A percentile compares a stretch with the other conserved stretches of the same genome.
Evolutionary conservation across 2,113 vertebrate genomes (phyloP).

Genomic region (Agapornis roseicollis): DNA sequence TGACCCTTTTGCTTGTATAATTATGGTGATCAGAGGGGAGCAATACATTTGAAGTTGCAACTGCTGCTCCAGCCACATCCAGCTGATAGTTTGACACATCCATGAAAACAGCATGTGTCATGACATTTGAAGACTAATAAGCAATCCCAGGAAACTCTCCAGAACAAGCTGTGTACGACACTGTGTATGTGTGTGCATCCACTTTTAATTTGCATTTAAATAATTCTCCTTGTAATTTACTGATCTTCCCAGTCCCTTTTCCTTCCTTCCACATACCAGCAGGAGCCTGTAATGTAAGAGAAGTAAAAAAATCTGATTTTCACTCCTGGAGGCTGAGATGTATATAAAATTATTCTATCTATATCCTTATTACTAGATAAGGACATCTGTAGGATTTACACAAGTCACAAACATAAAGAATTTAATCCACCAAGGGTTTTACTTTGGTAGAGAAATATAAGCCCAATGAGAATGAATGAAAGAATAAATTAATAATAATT

Average conservation of each 20-base stretch:
- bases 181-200: background rate
- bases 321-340: background rate
- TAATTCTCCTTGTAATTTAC: background rate
- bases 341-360: background rate
- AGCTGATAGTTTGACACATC: slow-evolving; percentile 8
- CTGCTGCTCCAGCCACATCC: background rate
- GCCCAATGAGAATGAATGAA: background rate
- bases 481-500: background rate
- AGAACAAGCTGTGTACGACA: background rate
- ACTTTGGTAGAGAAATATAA: background rate
- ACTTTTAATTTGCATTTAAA: slow-evolving; percentile 1
- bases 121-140: background rate
- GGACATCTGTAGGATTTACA: background rate
- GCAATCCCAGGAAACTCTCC: background rate
- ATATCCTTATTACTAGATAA: background rate
- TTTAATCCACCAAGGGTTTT: background rate
- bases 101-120: background rate
- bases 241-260: background rate
- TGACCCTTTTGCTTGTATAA: background rate
- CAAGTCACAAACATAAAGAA: background rate
- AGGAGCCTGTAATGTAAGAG: background rate
- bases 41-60: background rate
- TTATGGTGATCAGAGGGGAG: background rate
- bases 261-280: background rate
- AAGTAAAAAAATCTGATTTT: background rate